phyloP scores from a whole-genome alignment of 2,113 vertebrate species.

The Anser brachyrhynchus region DNA sequence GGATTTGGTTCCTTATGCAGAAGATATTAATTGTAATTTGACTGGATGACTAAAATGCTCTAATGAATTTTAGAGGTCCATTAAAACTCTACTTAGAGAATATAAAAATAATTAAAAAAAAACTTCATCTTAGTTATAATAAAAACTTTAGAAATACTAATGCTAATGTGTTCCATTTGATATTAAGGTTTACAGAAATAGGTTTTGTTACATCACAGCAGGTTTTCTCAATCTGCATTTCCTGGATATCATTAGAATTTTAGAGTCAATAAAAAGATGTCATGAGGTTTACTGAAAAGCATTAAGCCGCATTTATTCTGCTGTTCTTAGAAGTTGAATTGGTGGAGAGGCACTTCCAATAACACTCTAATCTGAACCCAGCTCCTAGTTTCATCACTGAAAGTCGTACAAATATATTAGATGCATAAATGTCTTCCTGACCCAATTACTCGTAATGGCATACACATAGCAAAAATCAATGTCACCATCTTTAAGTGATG shows the following conservation, averaged over 20 bases:
- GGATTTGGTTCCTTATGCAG: slow-evolving; percentile 31
- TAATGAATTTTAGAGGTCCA: slow-evolving; percentile 20
- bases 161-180: background rate
- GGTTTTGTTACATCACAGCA: background rate
- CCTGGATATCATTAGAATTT: slow-evolving; percentile 44
- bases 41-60: slow-evolving; percentile 1
- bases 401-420: slow-evolving; percentile 17
- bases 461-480: slow-evolving; percentile 51
- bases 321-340: slow-evolving; percentile 14
- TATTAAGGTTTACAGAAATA: background rate
- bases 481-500: background rate
- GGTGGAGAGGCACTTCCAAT: slow-evolving; percentile 6
- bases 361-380: slow-evolving; percentile 17
- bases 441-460: slow-evolving; percentile 44
- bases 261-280: slow-evolving; percentile 27
- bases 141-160: background rate
- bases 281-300: slow-evolving; percentile 11
- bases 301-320: slow-evolving; percentile 25
- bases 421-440: slow-evolving; percentile 30
- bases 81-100: slow-evolving; percentile 19
- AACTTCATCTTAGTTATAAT: background rate
- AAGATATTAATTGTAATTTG: slow-evolving; percentile 47
- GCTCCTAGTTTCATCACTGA: slow-evolving; percentile 19
- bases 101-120: background rate
- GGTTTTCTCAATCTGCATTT: slow-evolving; percentile 25